Percentiles rank a stretch among this genome's conserved stretches.
phyloP scores from a whole-genome alignment of 2,888 invertebrate species.

The Acanthoscelides obtectus region DNA sequence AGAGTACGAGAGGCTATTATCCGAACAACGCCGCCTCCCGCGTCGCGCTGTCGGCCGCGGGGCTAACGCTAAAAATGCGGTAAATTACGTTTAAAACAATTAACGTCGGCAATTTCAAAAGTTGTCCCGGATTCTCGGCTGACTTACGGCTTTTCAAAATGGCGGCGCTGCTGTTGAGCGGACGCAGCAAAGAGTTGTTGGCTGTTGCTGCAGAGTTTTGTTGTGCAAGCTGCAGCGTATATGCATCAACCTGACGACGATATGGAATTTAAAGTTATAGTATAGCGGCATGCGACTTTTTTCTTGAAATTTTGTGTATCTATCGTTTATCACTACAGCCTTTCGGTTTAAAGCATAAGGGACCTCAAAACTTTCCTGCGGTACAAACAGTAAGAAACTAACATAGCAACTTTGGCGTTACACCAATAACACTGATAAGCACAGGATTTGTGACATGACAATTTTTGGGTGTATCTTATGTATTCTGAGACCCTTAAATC shows the following conservation, averaged over 20 bases:
- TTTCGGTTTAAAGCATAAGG: too few relatives aligned
- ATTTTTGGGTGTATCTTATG: too few relatives aligned
- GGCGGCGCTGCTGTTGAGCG: neutral
- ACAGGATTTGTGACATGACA: too few relatives aligned
- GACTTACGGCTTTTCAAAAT: neutral
- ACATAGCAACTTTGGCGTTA: too few relatives aligned
- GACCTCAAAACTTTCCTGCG: too few relatives aligned
- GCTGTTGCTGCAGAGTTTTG: neutral
- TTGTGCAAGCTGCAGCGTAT: neutral
- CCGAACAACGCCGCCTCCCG: neutral
- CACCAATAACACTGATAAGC: too few relatives aligned
- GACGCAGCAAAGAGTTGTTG: neutral
- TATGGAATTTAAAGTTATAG: too few relatives aligned
- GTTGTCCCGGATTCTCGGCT: neutral
- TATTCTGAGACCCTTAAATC: too few relatives aligned
- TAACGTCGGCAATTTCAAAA: slow-evolving; percentile 4
- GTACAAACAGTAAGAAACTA: too few relatives aligned
- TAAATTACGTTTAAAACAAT: slow-evolving; percentile 4
- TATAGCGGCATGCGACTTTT: too few relatives aligned
- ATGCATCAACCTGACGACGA: neutral
- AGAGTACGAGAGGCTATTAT: neutral
- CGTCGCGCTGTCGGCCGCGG: neutral
- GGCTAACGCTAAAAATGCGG: neutral
- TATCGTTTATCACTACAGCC: too few relatives aligned
- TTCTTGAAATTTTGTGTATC: too few relatives aligned